Evolutionary conservation across 2,113 vertebrate species (phyloP).

Genomic region (Daphoenositta chrysoptera): DNA sequence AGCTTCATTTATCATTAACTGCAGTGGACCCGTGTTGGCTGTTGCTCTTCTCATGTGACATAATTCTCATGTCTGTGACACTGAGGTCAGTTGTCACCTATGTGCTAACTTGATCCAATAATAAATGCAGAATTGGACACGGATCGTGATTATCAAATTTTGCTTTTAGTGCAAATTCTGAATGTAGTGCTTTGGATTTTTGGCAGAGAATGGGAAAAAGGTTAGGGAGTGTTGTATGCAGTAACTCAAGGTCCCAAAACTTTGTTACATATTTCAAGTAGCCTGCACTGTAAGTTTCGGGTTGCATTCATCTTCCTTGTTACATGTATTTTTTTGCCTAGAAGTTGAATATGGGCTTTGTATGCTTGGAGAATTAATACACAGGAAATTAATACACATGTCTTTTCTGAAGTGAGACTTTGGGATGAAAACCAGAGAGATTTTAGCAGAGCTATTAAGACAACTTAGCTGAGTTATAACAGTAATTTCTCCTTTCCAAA

Average conservation of each 20-base stretch:
- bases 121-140: background rate
- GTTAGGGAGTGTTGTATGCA: background rate
- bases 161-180: background rate
- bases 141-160: background rate
- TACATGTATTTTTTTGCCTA: background rate
- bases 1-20: background rate
- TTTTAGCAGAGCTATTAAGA: slow-evolving; percentile 1
- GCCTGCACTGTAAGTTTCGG: background rate
- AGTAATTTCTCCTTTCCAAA: slow-evolving; percentile 11
- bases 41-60: background rate
- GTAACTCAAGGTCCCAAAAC: background rate
- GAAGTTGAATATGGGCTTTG: background rate
- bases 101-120: background rate
- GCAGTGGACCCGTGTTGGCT: background rate
- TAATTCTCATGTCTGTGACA: fast-evolving
- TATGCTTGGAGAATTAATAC: background rate
- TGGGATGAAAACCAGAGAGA: background rate
- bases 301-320: background rate
- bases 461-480: background rate
- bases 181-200: background rate
- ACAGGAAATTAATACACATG: background rate
- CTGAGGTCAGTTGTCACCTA: background rate
- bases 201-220: background rate
- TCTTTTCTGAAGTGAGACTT: background rate
- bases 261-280: background rate